Base-by-base conservation (phyloP, 2,113 vertebrate species). In the Tetraodon nigroviridis region DNA sequence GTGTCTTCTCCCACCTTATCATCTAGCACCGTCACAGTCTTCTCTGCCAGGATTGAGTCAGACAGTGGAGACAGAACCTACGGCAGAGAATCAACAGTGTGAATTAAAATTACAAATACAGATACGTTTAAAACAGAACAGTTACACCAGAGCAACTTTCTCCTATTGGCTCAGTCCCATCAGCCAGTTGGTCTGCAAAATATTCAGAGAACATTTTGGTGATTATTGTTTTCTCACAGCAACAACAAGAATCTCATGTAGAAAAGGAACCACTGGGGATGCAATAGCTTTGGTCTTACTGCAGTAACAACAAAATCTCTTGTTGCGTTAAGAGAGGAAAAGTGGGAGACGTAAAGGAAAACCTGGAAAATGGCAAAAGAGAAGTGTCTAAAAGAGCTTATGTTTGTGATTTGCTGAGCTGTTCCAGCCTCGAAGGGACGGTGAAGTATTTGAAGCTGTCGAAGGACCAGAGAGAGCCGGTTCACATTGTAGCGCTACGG, bases 1-100 rank as follows among this genome's bases (percentile, higher is more conserved):
- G 24, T 1, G 24, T 27, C 24, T 42, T 40, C 7, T 14, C 21
- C 10, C 81, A 98, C 95, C 10, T 94, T 90, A 74, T 99, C 96
- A 45, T 98, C 95, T 71, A 94, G 80, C 18, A 99, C 96, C 0
- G 91, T 93, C 68, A 99, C 92, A 0, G 96, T 97, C 85, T 95
- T 99, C 86, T 98, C 96, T 6, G 96, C 97, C 89, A 98, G 82
- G 76, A 99, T 98, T 42, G 96, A 94, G 77, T 99, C 96, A 0
- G 95, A 98, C 42, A 97, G 90, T 0, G 96, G 96, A 0, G 95
- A 98, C 59, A 98, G 88, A 20, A 99, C 95, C 97, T 99, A 76
- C 13, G 58, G 47, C 12, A 7, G 40, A 19, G 57, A 13, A 71
- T 24, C 7, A 68, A 32, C 58, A 27, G 42, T 7, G 51, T 27